Percentiles rank a stretch among this genome's conserved stretches.
Conservation (phyloP, 1,140 invertebrate genomes). For the Ephestia elutella region DNA sequence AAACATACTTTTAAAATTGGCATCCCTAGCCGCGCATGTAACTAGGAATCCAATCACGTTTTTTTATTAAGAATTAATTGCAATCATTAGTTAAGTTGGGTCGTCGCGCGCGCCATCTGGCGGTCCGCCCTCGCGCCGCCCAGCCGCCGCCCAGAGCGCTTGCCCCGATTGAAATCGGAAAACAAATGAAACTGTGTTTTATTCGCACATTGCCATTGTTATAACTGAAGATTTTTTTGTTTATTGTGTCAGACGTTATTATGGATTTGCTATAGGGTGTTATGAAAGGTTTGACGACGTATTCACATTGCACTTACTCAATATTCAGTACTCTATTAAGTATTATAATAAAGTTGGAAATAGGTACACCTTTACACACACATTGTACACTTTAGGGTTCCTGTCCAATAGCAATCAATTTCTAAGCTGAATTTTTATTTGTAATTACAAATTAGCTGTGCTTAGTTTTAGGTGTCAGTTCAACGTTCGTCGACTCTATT, state of each 20-base stretch:
- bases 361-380: no score
- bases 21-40: neutral
- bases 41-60: neutral
- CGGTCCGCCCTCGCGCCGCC: constrained; percentile 42
- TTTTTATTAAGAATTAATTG: constrained; percentile 6
- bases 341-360: no score
- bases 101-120: constrained; percentile 51
- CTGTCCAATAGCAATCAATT: no score
- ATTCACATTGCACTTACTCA: no score
- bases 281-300: neutral
- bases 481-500: no score
- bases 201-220: neutral
- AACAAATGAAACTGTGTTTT: constrained; percentile 18
- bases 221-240: constrained; percentile 5
- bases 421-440: no score
- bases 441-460: no score
- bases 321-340: no score
- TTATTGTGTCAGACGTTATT: constrained; percentile 7
- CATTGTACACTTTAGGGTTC: no score
- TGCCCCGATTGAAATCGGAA: constrained; percentile 40
- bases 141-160: constrained; percentile 38
- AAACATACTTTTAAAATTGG: no score
- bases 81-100: neutral
- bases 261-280: neutral
- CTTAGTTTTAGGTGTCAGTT: no score